Conservation (phyloP, 2,888 invertebrate genomes). For the Callyntrura sp. region DNA sequence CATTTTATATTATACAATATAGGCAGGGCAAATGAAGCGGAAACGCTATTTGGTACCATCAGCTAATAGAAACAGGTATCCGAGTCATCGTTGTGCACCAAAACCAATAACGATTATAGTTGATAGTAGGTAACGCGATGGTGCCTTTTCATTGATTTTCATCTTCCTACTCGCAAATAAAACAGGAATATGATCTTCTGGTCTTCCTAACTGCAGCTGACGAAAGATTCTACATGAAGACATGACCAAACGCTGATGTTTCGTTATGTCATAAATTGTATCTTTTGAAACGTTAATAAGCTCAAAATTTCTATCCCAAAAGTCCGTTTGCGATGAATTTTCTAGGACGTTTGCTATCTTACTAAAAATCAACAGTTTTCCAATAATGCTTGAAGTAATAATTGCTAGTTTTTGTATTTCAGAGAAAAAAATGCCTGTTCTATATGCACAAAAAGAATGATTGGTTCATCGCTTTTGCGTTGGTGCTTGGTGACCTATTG, state of each 20-base stretch:
- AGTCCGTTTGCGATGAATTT: not conserved
- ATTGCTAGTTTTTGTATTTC: conserved; percentile 52
- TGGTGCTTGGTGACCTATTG: conserved; percentile 59
- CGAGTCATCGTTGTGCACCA: not conserved
- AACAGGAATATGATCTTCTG: not conserved
- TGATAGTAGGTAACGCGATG: conserved; percentile 18
- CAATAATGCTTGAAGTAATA: conserved; percentile 54
- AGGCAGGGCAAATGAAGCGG: conserved; percentile 75
- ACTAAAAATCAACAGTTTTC: conserved; percentile 1
- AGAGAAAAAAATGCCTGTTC: conserved; percentile 46
- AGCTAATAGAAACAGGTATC: conserved; percentile 3
- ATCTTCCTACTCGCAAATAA: conserved; percentile 58
- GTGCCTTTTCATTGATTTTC: conserved; percentile 67
- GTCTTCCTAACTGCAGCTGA: no score
- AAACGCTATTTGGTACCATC: conserved; percentile 65
- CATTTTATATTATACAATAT: conserved; percentile 29
- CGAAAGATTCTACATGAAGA: no score
- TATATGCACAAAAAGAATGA: not conserved
- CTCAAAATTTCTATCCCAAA: conserved; percentile 26
- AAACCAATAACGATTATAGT: not conserved
- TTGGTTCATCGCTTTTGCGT: not conserved
- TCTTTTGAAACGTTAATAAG: no score
- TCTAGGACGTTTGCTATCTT: conserved; percentile 14
- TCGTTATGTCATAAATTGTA: no score
- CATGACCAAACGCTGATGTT: no score